These are phyloP conservation scores for Plumapathes pennacea DNA, from an alignment of 92 coral and sea anemone genomes.

Conservation along the genomic window DNA sequence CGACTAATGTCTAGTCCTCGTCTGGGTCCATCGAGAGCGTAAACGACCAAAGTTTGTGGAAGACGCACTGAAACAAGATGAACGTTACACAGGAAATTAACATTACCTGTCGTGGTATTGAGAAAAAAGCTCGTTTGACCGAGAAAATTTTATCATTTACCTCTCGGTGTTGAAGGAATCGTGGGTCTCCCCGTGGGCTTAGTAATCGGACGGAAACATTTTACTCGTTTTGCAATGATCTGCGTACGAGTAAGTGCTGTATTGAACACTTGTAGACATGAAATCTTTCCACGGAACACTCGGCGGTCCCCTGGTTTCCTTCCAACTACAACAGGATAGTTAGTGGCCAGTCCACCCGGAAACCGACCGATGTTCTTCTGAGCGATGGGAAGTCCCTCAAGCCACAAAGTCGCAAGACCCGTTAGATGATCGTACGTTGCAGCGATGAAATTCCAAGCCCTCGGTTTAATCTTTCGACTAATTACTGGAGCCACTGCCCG, in stretches of 20 bases:
- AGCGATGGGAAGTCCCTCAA: conserved; percentile 50
- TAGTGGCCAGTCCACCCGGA: conserved; percentile 63
- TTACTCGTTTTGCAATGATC: conserved; percentile 44
- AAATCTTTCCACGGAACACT: conserved; percentile 64
- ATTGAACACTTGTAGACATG: conserved; percentile 65
- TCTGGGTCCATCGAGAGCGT: conserved; percentile 44
- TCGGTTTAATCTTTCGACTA: conserved; percentile 33
- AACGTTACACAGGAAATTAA: too few species aligned
- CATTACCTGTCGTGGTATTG: too few species aligned
- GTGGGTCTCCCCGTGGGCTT: too few species aligned
- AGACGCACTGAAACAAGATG: too few species aligned
- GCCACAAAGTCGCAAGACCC: conserved; percentile 59
- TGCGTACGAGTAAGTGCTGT: conserved; percentile 61
- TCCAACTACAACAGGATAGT: conserved; percentile 56
- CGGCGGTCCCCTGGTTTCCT: conserved; percentile 50
- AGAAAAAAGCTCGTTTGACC: too few species aligned
- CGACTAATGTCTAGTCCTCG: conserved; percentile 51
- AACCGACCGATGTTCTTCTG: conserved; percentile 57
- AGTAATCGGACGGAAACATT: conserved; percentile 57
- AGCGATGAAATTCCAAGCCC: conserved; percentile 71
- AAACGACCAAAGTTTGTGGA: conserved; percentile 63
- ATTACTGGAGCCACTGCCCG: conserved; percentile 10
- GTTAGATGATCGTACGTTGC: conserved; percentile 53
- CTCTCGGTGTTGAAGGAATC: too few species aligned
- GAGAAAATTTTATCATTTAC: too few species aligned